Evolutionary conservation across 2,113 vertebrate species (phyloP).

Genomic region (Tragelaphus imberbis): DNA sequence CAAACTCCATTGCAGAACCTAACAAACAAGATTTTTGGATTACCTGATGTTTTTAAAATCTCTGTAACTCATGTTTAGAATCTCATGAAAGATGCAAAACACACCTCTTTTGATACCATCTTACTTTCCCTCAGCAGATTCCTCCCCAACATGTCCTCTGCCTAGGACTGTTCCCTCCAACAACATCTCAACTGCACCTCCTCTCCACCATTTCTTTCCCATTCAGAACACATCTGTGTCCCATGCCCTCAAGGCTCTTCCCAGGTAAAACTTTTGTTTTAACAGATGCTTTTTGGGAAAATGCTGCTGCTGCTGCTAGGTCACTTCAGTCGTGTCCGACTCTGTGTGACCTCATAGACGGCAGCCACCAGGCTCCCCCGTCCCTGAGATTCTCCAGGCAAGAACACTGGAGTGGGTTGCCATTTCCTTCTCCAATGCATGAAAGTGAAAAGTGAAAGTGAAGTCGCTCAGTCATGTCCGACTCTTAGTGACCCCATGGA

Average conservation of each 20-base stretch:
- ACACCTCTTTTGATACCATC: neutral
- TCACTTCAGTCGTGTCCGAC: too few species aligned
- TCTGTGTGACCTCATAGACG: too few species aligned
- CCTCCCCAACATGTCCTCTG: neutral
- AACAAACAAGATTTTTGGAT: constrained; percentile 6
- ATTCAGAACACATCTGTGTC: neutral
- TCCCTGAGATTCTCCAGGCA: too few species aligned
- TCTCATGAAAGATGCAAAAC: neutral
- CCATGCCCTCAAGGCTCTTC: neutral
- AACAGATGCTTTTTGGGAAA: neutral
- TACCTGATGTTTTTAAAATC: neutral
- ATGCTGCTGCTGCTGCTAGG: too few species aligned
- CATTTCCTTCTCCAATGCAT: too few species aligned
- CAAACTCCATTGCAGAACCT: neutral
- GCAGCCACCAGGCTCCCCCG: too few species aligned
- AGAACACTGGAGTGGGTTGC: too few species aligned
- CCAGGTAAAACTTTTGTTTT: neutral
- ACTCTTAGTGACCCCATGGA: too few species aligned
- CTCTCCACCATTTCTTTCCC: neutral
- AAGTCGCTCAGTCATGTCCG: too few species aligned
- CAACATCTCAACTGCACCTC: neutral
- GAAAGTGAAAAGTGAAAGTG: too few species aligned
- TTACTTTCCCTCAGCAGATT: neutral
- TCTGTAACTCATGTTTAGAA: neutral
- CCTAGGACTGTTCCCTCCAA: neutral